Percentiles rank a stretch among this genome's conserved stretches.
These are phyloP conservation scores for Microcebus griseorufus DNA, from an alignment of 2,113 vertebrate species.

Conservation along the genomic window DNA sequence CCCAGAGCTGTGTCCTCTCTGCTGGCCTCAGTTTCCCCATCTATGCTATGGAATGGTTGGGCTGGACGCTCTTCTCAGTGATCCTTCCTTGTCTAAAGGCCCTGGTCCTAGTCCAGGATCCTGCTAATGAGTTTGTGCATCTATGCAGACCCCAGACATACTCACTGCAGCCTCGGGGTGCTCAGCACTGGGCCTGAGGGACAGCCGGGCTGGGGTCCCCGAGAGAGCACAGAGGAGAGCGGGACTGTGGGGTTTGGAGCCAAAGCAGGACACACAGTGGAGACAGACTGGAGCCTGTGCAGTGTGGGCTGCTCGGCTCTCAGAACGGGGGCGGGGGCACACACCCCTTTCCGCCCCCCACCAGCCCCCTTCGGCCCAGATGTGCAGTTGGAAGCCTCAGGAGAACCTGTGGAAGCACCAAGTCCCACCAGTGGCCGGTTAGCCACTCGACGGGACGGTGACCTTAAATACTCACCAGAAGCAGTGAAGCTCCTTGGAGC, in stretches of 20 bases:
- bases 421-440: accelerated
- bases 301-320: neutral
- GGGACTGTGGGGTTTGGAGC: neutral
- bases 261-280: neutral
- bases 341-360: too few species aligned
- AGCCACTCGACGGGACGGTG: accelerated
- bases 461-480: slow-evolving; percentile 56
- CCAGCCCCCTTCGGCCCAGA: neutral
- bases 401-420: neutral
- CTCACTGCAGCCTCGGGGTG: accelerated
- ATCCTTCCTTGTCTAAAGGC: neutral
- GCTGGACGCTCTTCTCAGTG: neutral
- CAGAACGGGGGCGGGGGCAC: too few species aligned
- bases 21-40: neutral
- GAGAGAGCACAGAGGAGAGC: neutral
- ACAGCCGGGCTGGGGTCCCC: too few species aligned
- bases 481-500: slow-evolving; percentile 57
- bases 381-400: neutral
- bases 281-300: too few species aligned
- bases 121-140: neutral
- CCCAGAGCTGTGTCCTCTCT: neutral
- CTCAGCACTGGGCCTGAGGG: neutral
- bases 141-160: too few species aligned
- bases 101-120: neutral
- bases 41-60: neutral